Evolutionary conservation across 2,888 invertebrate genomes (phyloP).

Genomic region (Pecten maximus): DNA sequence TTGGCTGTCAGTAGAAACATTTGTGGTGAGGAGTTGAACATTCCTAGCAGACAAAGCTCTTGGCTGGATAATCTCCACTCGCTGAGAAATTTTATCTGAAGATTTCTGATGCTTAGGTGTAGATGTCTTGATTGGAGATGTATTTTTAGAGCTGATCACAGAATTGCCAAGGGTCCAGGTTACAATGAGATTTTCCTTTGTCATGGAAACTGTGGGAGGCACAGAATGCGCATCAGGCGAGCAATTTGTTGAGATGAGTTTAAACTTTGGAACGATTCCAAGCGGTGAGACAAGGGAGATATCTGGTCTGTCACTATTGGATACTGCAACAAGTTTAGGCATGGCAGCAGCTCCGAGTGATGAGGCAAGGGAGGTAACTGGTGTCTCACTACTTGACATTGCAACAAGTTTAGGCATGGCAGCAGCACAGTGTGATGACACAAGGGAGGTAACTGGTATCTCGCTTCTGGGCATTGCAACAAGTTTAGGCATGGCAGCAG

Average conservation of each 20-base stretch:
- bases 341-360: not conserved
- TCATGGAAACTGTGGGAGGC: not conserved
- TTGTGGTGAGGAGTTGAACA: not conserved
- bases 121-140: not conserved
- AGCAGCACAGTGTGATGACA: not conserved
- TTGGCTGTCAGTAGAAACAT: not conserved
- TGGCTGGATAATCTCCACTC: not conserved
- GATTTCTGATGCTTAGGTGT: not conserved
- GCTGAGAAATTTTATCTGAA: not conserved
- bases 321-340: not conserved
- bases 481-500: not conserved
- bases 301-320: not conserved
- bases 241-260: not conserved
- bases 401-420: not conserved
- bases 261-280: not conserved
- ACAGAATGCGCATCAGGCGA: not conserved
- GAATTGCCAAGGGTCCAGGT: not conserved
- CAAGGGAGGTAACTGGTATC: not conserved
- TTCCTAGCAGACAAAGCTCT: not conserved
- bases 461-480: not conserved
- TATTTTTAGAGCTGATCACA: not conserved
- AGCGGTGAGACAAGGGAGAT: not conserved
- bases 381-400: not conserved
- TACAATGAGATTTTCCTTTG: not conserved
- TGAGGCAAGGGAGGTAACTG: not conserved